Conservation (phyloP, 2,797 vertebrate genomes). For the Tarsius wallacei region DNA sequence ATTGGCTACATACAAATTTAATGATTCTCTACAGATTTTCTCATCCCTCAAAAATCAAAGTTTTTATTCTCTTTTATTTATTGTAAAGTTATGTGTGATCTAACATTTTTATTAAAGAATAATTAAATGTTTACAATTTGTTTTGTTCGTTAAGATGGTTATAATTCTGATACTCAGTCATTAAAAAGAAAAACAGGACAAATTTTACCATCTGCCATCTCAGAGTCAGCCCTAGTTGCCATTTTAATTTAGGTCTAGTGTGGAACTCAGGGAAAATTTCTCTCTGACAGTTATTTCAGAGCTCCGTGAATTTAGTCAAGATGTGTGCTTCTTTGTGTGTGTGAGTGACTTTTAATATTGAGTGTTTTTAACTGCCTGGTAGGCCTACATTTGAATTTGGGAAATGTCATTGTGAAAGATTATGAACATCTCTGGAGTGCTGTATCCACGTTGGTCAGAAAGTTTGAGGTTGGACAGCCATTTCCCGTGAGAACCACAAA, state of each 20-base stretch:
- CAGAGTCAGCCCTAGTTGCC: not conserved
- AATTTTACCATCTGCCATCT: not conserved
- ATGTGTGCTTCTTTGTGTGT: not conserved
- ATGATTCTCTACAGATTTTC: not conserved
- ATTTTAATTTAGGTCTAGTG: not conserved
- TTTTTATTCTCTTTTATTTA: slow-evolving; percentile 21
- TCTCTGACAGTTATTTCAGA: not conserved
- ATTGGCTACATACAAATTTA: not conserved
- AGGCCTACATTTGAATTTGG: slow-evolving; percentile 83
- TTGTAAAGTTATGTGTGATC: not conserved
- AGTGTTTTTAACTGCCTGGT: not conserved
- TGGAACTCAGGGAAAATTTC: not conserved
- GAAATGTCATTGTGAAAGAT: slow-evolving; percentile 80
- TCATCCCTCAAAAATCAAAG: not conserved
- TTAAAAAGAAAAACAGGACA: not conserved
- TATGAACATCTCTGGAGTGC: slow-evolving; percentile 86
- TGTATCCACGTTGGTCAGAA: slow-evolving; percentile 74
- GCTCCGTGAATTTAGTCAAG: not conserved
- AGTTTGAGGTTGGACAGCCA: slow-evolving; percentile 75
- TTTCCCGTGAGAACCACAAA: slow-evolving; percentile 83
- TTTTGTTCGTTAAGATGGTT: not conserved
- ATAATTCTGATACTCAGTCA: slow-evolving; percentile 23
- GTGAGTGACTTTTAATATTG: not conserved
- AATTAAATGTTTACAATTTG: not conserved
- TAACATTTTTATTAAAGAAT: not conserved